Base-by-base conservation (phyloP, 2,888 invertebrate species). In the Leucoma salicis region DNA sequence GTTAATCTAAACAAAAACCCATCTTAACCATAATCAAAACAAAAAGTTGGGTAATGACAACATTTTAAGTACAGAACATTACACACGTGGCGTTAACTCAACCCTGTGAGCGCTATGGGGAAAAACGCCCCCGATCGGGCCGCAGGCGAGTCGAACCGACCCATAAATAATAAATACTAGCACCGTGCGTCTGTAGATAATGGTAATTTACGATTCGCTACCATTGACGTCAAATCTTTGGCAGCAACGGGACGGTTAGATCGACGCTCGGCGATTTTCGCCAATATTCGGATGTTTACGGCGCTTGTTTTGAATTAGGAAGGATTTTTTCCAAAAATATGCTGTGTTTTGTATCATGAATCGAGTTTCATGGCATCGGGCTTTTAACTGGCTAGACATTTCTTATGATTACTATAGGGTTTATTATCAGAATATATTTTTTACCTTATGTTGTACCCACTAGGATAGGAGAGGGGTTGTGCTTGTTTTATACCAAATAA, bases 131-230 rank as follows among this genome's bases (percentile, higher is more conserved):
- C 77, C 76, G 67, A 61, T 69, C 74, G 65, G 63, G 72, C 82
- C 81, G 71, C 77, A 63, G 84, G 82, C 82, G 78, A 77, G 75
- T 70, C 84, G 78, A 81, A 82, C 78, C 82, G 78, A 62, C 80
- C 83, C 88, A 90, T 90, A 90, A 90, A 90, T 90, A 90, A 90
- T 90, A 90, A 89, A 88, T 81, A 84, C 79, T 80, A 86, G 80
- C 81, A 74, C 82, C 70, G 82, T 77, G 75, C 81, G 86, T 86
- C 88, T 86, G 82, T 76, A 87, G 90, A 90, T 90, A 90, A 88
- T 90, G 83, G 88, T 89, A 87, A 89, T 88, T 87, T 89, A 90
- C 85, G 83, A 76, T 70, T 74, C 71, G 71, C 75, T 73, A 80
- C 81, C 78, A 78, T 71, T 74, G 77, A 68, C 81, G 83, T 86